A percentile compares a stretch with the other conserved stretches of the same genome.
These are phyloP conservation scores for Tipula vernalis DNA, from an alignment of 2,888 invertebrate species.

Conservation along the genomic window DNA sequence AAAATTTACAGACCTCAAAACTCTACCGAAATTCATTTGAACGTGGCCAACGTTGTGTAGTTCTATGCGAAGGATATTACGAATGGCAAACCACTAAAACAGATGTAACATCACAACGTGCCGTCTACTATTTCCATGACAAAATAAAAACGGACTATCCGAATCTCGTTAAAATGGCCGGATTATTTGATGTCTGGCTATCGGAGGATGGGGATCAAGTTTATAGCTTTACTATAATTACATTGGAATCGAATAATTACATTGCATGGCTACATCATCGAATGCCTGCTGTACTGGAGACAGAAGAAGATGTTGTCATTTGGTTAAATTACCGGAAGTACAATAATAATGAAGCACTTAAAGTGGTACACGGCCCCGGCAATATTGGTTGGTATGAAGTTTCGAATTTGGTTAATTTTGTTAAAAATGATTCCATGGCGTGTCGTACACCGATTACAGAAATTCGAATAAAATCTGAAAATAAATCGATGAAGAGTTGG, in stretches of 20 bases:
- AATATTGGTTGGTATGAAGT: conserved; percentile 55
- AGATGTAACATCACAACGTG: conserved; percentile 47
- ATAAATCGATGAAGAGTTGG: neutral
- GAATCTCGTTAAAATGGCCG: conserved; percentile 57
- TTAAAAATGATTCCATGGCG: conserved; percentile 48
- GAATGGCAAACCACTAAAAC: conserved; percentile 63
- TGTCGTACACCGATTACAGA: conserved; percentile 41
- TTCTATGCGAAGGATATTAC: conserved; percentile 70
- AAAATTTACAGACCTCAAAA: conserved; percentile 26
- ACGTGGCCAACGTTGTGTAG: conserved; percentile 59
- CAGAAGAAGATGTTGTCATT: conserved; percentile 47
- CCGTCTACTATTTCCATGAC: conserved; percentile 62
- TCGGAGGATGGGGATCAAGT: conserved; percentile 43
- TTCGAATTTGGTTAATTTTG: conserved; percentile 56
- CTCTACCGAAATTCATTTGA: conserved; percentile 23
- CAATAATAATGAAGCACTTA: conserved; percentile 39
- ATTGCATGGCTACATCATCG: conserved; percentile 65
- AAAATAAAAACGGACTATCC: conserved; percentile 42
- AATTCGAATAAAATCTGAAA: neutral
- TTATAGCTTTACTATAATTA: conserved; percentile 64
- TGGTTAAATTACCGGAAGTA: conserved; percentile 53
- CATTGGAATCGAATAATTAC: conserved; percentile 55
- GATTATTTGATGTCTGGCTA: conserved; percentile 58
- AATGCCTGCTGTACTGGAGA: conserved; percentile 66
- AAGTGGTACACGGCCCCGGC: conserved; percentile 35